Percentiles rank a stretch among this genome's conserved stretches.
These are phyloP conservation scores for Bombyx huttoni DNA, from an alignment of 2,888 invertebrate species.

Conservation along the genomic window DNA sequence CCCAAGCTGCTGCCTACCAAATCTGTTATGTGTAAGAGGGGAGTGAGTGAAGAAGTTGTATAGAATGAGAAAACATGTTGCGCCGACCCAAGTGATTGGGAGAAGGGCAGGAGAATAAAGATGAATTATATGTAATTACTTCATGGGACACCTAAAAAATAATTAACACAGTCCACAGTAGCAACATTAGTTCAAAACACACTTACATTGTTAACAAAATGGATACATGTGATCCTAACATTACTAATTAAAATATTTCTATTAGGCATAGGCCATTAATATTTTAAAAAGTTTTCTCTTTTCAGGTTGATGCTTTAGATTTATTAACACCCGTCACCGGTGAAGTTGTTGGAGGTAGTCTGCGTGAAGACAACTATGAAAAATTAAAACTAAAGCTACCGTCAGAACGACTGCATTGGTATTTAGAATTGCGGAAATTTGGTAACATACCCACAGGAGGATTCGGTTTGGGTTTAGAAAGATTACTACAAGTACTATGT, in stretches of 20 bases:
- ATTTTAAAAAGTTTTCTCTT: neutral
- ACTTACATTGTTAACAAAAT: too few species aligned
- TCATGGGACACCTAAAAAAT: too few species aligned
- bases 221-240: too few species aligned
- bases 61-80: too few species aligned
- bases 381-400: conserved; percentile 76
- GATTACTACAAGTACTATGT: conserved; percentile 87
- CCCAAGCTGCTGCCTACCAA: too few species aligned
- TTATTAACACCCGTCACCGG: conserved; percentile 90
- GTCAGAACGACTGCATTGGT: conserved; percentile 80
- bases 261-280: neutral
- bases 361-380: conserved; percentile 86
- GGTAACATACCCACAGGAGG: conserved; percentile 94
- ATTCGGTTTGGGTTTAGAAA: conserved; percentile 96
- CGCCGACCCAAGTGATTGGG: too few species aligned
- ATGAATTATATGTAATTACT: too few species aligned
- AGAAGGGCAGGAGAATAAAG: too few species aligned
- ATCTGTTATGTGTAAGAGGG: too few species aligned
- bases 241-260: neutral
- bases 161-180: too few species aligned
- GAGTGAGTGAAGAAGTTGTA: too few species aligned
- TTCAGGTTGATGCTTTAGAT: conserved; percentile 86
- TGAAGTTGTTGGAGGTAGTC: conserved; percentile 95
- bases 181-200: too few species aligned
- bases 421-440: conserved; percentile 88